Percentiles rank a stretch among this genome's conserved stretches.
Conservation (phyloP, 2,888 invertebrate species). For the Eudemis profundana region DNA sequence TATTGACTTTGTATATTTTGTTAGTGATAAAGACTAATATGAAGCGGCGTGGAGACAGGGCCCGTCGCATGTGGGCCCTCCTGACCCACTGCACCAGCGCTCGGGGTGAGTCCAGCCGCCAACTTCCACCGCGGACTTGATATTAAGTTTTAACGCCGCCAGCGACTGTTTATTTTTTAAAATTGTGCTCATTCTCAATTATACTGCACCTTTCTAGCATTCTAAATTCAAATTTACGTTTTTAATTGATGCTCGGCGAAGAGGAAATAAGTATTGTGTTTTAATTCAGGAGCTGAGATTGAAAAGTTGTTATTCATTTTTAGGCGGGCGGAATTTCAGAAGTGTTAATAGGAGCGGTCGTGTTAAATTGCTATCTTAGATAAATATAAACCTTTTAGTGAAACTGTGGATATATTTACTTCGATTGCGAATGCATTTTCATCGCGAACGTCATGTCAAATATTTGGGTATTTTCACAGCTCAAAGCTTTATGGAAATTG, state of each 20-base stretch:
- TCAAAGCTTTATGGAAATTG: background rate
- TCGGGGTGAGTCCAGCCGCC: constrained; percentile 63
- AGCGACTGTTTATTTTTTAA: constrained; percentile 24
- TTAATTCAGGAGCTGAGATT: background rate
- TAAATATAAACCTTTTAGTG: constrained; percentile 16
- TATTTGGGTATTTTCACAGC: constrained; percentile 18
- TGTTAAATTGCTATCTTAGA: background rate
- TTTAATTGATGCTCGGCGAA: constrained; percentile 30
- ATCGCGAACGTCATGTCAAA: constrained; percentile 8
- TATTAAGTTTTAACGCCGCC: constrained; percentile 14
- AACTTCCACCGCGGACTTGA: background rate
- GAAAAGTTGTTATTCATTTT: constrained; percentile 11
- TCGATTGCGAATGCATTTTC: constrained; percentile 16
- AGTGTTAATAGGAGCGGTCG: background rate
- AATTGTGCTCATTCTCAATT: constrained; percentile 7
- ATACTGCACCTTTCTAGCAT: background rate
- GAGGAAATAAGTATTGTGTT: constrained; percentile 1
- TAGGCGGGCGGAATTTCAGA: background rate
- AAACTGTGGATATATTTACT: constrained; percentile 24
- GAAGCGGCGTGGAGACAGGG: constrained; percentile 71
- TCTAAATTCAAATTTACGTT: background rate
- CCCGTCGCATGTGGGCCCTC: constrained; percentile 79
- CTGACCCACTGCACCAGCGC: constrained; percentile 73
- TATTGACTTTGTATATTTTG: constrained; percentile 78
- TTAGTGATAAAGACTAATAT: constrained; percentile 56